Conservation (phyloP, 2,113 vertebrate genomes). For the Ciconia stormi region DNA sequence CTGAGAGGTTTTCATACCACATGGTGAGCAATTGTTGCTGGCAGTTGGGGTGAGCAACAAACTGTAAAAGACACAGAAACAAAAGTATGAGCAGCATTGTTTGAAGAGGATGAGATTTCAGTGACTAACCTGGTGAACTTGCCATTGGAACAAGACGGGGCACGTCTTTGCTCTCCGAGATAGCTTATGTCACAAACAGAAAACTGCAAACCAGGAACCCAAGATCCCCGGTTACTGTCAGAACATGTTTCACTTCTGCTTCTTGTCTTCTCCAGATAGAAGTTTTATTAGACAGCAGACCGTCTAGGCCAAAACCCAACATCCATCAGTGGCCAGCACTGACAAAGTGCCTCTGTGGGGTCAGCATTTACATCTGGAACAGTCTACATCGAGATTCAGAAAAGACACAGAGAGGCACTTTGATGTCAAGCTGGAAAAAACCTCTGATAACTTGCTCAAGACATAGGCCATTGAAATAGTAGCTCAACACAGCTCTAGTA, state of each 20-base stretch:
- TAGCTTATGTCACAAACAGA: not conserved
- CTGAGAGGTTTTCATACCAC: slow-evolving; percentile 98
- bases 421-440: not conserved
- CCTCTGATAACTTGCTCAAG: not conserved
- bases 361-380: not conserved
- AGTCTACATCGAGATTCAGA: not conserved
- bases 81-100: not conserved
- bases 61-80: slow-evolving; percentile 76
- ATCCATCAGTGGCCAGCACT: not conserved
- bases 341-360: not conserved
- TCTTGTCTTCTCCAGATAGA: not conserved
- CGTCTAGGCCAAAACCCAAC: not conserved
- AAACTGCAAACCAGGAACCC: not conserved
- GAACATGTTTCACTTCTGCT: not conserved
- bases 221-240: not conserved
- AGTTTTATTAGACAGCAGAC: not conserved
- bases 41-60: slow-evolving; percentile 97
- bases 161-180: not conserved
- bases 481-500: not conserved
- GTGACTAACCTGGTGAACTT: not conserved
- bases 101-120: not conserved
- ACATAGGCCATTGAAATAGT: not conserved
- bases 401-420: not conserved
- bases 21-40: slow-evolving; percentile 96
- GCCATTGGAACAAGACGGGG: not conserved